A percentile compares a stretch with the other conserved stretches of the same genome.
These are phyloP conservation scores for Acleris sparsana DNA, from an alignment of 2,888 invertebrate species.

Conservation along the genomic window DNA sequence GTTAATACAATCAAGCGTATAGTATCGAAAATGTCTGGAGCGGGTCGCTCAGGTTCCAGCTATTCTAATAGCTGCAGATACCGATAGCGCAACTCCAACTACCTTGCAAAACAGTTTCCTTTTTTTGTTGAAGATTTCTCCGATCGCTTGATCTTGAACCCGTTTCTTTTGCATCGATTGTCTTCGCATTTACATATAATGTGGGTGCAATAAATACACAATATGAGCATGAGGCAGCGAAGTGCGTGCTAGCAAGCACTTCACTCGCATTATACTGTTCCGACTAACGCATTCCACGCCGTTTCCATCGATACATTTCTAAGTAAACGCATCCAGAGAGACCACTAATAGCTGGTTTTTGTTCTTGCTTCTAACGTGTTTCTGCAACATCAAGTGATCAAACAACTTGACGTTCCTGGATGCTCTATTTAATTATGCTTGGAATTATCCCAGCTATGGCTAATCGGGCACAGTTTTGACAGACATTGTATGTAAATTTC, in stretches of 20 bases:
- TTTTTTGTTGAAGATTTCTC: constrained; percentile 16
- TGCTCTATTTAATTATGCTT: constrained; percentile 12
- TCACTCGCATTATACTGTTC: constrained; percentile 42
- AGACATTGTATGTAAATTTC: constrained; percentile 40
- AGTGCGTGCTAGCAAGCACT: constrained; percentile 38
- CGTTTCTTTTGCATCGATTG: constrained; percentile 27
- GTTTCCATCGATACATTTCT: constrained; percentile 46
- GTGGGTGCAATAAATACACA: constrained; percentile 27
- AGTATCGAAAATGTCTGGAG: constrained; percentile 23
- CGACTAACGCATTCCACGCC: constrained; percentile 46
- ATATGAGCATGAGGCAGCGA: constrained; percentile 28
- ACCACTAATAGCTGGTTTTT: constrained; percentile 53
- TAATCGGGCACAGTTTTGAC: constrained; percentile 22
- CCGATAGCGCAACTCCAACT: background rate
- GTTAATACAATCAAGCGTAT: constrained; percentile 45
- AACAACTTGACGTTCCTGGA: constrained; percentile 14
- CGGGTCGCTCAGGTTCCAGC: background rate
- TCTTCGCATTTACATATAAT: constrained; percentile 31
- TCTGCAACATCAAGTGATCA: constrained; percentile 19
- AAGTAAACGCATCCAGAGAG: constrained; percentile 40
- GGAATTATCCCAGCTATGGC: background rate
- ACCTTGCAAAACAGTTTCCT: constrained; percentile 5
- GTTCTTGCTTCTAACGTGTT: constrained; percentile 39
- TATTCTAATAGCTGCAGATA: constrained; percentile 6
- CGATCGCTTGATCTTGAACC: constrained; percentile 32